These are phyloP conservation scores for Macrotus californicus DNA, from an alignment of 2,113 vertebrate genomes.

Conservation along the genomic window DNA sequence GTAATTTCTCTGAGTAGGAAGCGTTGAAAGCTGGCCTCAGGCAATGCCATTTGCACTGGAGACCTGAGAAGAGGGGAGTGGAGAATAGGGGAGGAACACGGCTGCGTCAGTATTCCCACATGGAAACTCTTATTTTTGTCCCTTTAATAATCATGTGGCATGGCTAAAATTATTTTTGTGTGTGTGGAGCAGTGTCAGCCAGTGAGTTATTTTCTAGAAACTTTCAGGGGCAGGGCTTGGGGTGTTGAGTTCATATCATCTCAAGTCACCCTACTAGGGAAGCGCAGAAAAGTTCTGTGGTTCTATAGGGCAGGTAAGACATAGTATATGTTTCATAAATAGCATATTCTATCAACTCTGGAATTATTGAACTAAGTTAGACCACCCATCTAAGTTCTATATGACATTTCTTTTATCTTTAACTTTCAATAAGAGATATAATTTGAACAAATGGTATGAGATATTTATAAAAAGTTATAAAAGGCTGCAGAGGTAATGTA, in stretches of 20 bases:
- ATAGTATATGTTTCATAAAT: neutral
- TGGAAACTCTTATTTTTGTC: neutral
- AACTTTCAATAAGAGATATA: neutral
- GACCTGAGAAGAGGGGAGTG: neutral
- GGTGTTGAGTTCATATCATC: neutral
- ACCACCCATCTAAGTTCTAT: neutral
- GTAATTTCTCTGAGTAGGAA: neutral
- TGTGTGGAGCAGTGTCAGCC: neutral
- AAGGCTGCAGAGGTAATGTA: neutral
- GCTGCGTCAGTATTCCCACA: neutral
- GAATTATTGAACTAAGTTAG: neutral
- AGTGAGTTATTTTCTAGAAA: neutral
- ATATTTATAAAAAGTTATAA: constrained; percentile 20
- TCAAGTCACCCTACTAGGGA: neutral
- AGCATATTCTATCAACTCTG: neutral
- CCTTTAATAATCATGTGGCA: neutral
- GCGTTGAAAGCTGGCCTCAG: neutral
- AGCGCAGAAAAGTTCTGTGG: neutral
- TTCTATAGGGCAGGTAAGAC: neutral
- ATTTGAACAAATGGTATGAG: neutral
- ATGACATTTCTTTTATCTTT: constrained; percentile 14
- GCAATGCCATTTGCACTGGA: neutral
- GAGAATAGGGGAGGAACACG: neutral
- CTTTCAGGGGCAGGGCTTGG: neutral
- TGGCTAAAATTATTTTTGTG: neutral